These are phyloP conservation scores for Triplophysa bombifrons DNA, from an alignment of 2,797 vertebrate species.

Conservation along the genomic window DNA sequence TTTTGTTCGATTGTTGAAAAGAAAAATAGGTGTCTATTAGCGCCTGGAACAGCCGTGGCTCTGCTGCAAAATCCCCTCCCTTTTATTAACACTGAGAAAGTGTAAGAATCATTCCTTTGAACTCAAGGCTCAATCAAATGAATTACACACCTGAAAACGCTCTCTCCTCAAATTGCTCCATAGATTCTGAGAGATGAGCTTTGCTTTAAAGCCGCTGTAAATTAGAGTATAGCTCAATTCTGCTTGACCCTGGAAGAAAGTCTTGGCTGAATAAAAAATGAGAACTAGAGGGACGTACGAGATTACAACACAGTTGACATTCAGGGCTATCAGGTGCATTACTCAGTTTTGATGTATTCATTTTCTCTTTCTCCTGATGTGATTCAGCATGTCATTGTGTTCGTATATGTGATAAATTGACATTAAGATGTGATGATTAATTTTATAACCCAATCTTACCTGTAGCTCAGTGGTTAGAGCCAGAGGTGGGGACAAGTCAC, in stretches of 20 bases:
- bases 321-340: conserved; percentile 30
- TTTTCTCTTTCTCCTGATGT: background rate
- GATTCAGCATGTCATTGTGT: background rate
- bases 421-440: conserved; percentile 1
- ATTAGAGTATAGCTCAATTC: conserved; percentile 34
- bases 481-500: too few relatives aligned
- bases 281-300: conserved; percentile 34
- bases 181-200: conserved; percentile 49
- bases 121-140: conserved; percentile 41
- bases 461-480: too few relatives aligned
- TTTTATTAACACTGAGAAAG: conserved; percentile 34
- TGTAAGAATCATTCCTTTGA: conserved; percentile 41
- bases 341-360: conserved; percentile 5
- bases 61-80: conserved; percentile 1
- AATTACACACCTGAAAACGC: conserved; percentile 50
- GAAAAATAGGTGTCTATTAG: conserved; percentile 2
- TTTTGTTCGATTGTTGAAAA: conserved; percentile 25
- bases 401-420: background rate
- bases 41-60: background rate
- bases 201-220: conserved; percentile 53
- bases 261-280: conserved; percentile 47
- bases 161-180: conserved; percentile 45
- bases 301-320: conserved; percentile 44
- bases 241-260: conserved; percentile 40
- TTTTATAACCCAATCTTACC: too few relatives aligned